Conservation (phyloP, 2,113 vertebrate genomes). For the Geococcyx californianus region DNA sequence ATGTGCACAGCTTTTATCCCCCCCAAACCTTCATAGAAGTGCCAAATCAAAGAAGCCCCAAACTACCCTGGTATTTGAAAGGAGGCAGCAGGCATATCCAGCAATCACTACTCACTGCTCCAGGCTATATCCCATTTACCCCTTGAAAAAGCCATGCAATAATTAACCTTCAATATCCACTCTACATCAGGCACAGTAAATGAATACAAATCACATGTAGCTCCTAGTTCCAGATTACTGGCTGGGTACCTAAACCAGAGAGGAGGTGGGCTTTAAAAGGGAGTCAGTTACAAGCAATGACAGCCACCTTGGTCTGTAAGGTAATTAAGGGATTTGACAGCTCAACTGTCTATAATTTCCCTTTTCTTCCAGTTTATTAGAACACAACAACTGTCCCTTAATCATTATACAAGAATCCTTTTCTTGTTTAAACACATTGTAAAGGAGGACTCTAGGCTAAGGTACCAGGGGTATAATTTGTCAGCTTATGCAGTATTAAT, state of each 20-base stretch:
- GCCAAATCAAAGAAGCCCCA: not conserved
- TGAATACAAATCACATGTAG: not conserved
- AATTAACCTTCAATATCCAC: not conserved
- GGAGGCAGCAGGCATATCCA: not conserved
- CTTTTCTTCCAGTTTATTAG: constrained; percentile 6
- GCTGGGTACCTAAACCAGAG: not conserved
- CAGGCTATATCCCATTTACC: not conserved
- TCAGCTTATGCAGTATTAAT: not conserved
- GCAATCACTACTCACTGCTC: not conserved
- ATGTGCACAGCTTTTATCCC: not conserved
- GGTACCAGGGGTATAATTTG: not conserved
- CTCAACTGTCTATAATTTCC: not conserved
- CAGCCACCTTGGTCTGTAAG: not conserved
- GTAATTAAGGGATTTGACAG: constrained; percentile 15
- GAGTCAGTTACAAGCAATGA: not conserved
- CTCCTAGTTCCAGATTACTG: not conserved
- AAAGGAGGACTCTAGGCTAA: not conserved
- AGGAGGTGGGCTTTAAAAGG: not conserved
- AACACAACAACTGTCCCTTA: not conserved
- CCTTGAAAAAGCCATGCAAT: not conserved
- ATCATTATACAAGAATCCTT: not conserved
- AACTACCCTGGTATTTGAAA: not conserved
- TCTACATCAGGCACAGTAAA: not conserved
- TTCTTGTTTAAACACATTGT: not conserved
- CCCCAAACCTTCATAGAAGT: not conserved